These are phyloP conservation scores for Lontra canadensis DNA, from an alignment of 2,113 vertebrate species.

Conservation along the genomic window DNA sequence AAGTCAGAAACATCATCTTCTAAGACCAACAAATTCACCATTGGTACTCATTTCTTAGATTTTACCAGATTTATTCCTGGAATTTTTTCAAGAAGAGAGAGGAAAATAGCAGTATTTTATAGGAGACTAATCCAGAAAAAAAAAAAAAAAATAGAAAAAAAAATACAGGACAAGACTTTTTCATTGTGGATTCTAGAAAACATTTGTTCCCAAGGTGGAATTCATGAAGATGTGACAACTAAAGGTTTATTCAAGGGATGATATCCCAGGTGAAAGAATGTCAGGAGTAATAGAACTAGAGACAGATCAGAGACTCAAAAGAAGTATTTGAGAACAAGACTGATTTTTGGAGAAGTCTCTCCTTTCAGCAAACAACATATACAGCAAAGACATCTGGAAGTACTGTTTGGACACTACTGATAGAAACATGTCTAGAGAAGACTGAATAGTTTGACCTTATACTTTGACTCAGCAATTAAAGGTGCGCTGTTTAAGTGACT, in stretches of 20 bases:
- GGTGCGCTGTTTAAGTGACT: neutral
- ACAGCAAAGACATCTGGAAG: neutral
- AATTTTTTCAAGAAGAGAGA: neutral
- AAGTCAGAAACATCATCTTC: neutral
- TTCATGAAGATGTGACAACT: neutral
- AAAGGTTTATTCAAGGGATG: neutral
- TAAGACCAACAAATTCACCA: neutral
- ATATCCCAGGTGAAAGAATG: neutral
- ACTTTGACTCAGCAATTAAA: neutral
- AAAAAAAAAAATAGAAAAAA: neutral
- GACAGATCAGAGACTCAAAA: neutral
- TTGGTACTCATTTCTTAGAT: neutral
- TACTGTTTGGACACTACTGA: neutral
- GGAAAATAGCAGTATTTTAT: neutral
- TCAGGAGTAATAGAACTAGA: neutral
- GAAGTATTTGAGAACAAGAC: neutral
- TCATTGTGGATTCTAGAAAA: neutral
- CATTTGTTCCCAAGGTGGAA: neutral
- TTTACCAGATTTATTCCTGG: neutral
- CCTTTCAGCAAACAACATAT: neutral
- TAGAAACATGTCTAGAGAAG: neutral
- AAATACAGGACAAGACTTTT: neutral
- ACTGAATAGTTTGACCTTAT: neutral
- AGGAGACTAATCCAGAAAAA: neutral
- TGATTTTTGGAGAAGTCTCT: neutral